A percentile compares a stretch with the other conserved stretches of the same genome.
Evolutionary conservation across 2,113 vertebrate genomes (phyloP).

Genomic region (Octodon degus): DNA sequence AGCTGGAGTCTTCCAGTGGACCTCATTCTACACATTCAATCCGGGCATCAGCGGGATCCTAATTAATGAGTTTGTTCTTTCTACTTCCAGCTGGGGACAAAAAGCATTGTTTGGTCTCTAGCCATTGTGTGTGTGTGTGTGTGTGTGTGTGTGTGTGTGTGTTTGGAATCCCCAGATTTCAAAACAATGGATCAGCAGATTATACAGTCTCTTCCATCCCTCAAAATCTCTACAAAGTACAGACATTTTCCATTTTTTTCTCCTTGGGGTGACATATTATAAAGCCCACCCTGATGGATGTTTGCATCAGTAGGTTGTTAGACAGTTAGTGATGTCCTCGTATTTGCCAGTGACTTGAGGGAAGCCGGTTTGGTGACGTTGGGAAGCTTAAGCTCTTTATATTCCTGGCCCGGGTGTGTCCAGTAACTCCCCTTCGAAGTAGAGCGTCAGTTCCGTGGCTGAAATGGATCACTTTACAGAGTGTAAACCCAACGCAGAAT

Average conservation of each 20-base stretch:
- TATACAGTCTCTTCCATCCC: not conserved
- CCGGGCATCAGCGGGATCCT: constrained; percentile 57
- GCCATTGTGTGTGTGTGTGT: constrained; percentile 25
- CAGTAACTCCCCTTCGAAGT: constrained; percentile 60
- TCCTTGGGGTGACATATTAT: not conserved
- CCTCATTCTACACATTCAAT: constrained; percentile 59
- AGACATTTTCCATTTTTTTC: constrained; percentile 1
- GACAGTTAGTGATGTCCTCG: not conserved
- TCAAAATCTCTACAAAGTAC: not conserved
- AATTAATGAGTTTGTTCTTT: constrained; percentile 75
- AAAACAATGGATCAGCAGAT: constrained; percentile 60
- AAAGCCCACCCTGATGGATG: not conserved
- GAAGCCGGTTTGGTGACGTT: constrained; percentile 41
- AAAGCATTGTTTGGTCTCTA: constrained; percentile 73
- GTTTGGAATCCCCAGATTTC: constrained; percentile 72
- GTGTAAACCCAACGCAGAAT: constrained; percentile 46
- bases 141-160: not conserved
- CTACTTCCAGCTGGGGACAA: constrained; percentile 73
- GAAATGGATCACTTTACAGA: constrained; percentile 48
- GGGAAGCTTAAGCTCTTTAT: constrained; percentile 43
- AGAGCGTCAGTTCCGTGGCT: constrained; percentile 45
- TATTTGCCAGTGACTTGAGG: constrained; percentile 39
- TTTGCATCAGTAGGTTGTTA: not conserved
- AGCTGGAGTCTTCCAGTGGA: constrained; percentile 62
- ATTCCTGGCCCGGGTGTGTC: constrained; percentile 48